Conservation (phyloP, 1,140 invertebrate genomes). For the Mercenaria mercenaria region DNA sequence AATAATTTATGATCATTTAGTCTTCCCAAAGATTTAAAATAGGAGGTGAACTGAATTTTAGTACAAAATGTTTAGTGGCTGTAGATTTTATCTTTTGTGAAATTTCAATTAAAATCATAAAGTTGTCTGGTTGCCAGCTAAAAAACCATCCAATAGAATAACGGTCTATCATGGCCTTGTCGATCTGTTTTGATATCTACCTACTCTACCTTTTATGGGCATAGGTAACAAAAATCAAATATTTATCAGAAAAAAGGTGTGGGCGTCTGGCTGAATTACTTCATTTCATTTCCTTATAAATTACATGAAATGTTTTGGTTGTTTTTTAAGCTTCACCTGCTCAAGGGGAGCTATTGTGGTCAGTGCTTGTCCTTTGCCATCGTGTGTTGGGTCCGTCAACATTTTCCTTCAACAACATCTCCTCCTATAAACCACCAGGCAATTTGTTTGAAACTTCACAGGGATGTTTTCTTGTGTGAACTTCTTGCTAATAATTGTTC, state of each 20-base stretch:
- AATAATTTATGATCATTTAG: neutral
- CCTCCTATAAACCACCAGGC: too few relatives aligned
- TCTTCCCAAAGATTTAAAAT: neutral
- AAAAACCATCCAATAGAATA: neutral
- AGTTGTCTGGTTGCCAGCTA: neutral
- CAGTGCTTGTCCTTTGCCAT: too few relatives aligned
- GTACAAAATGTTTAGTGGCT: neutral
- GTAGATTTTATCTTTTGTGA: slow-evolving; percentile 3
- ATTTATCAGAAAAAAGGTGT: neutral
- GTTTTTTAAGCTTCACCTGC: too few relatives aligned
- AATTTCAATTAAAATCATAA: slow-evolving; percentile 8
- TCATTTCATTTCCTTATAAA: too few relatives aligned
- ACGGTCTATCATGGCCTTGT: neutral
- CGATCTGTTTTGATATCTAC: neutral
- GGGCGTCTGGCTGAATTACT: too few relatives aligned
- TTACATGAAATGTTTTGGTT: too few relatives aligned
- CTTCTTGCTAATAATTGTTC: too few relatives aligned
- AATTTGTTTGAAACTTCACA: too few relatives aligned
- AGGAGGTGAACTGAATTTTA: neutral
- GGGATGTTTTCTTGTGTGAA: too few relatives aligned
- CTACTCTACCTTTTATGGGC: neutral
- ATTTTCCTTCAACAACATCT: too few relatives aligned
- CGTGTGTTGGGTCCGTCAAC: too few relatives aligned
- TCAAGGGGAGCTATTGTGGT: too few relatives aligned
- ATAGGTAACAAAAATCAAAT: neutral